phyloP scores from a whole-genome alignment of 2,113 vertebrate species.

The Calonectris borealis region DNA sequence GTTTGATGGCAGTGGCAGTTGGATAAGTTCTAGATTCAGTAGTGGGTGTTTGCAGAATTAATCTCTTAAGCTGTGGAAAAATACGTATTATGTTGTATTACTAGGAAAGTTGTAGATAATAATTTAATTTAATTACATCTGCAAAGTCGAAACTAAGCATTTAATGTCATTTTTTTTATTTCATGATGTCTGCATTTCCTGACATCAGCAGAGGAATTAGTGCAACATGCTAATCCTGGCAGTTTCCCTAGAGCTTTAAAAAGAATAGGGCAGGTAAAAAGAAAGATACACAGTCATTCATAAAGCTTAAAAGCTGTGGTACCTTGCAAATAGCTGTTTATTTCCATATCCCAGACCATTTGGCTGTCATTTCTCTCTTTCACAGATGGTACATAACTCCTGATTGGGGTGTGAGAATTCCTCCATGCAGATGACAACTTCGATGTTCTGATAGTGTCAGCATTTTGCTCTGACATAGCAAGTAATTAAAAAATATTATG shows the following conservation, averaged over 20 bases:
- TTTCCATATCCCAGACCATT: background rate
- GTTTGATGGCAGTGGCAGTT: background rate
- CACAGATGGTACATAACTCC: background rate
- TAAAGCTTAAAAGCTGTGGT: conserved; percentile 1
- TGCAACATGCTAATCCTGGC: background rate
- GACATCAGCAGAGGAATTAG: background rate
- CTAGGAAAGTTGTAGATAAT: background rate
- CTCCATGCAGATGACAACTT: background rate
- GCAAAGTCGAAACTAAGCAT: background rate
- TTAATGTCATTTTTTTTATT: background rate
- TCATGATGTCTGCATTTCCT: background rate
- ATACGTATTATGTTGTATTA: background rate
- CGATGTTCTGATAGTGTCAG: background rate
- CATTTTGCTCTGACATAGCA: background rate
- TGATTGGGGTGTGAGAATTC: background rate
- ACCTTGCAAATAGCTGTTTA: background rate
- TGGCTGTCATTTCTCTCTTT: conserved; percentile 3
- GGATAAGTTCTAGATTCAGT: background rate
- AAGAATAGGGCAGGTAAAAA: background rate
- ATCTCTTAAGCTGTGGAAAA: background rate
- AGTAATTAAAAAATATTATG: background rate
- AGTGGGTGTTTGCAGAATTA: background rate
- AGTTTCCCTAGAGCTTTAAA: background rate
- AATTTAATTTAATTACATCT: background rate
- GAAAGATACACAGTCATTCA: background rate